A percentile compares a stretch with the other conserved stretches of the same genome.
These are phyloP conservation scores for Galaxea fascicularis DNA, from an alignment of 92 coral and sea anemone species.

Conservation along the genomic window DNA sequence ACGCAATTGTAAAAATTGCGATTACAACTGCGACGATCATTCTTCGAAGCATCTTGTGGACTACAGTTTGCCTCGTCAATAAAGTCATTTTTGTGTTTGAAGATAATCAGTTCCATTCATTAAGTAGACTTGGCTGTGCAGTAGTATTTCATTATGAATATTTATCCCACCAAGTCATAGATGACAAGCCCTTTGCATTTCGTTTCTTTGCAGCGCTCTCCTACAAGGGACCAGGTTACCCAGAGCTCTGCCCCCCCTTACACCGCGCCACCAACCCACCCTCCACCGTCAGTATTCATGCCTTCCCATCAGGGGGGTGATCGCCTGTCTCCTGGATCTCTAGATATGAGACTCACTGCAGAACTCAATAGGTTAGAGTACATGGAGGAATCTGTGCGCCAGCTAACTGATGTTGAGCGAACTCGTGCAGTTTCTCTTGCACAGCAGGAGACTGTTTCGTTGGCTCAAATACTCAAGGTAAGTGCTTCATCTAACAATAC, in stretches of 20 bases:
- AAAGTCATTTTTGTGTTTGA: too few relatives aligned
- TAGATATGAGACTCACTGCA: constrained; percentile 88
- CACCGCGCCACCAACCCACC: constrained; percentile 58
- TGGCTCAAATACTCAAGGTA: constrained; percentile 98
- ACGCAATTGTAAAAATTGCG: too few relatives aligned
- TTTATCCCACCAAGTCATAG: neutral
- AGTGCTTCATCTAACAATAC: neutral
- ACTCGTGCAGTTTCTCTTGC: constrained; percentile 91
- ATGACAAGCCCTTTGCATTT: neutral
- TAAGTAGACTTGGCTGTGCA: neutral
- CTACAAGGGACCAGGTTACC: constrained; percentile 40
- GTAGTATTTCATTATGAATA: neutral
- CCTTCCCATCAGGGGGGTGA: constrained; percentile 79
- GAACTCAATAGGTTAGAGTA: constrained; percentile 94
- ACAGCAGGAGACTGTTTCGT: constrained; percentile 96
- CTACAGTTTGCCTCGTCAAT: too few relatives aligned
- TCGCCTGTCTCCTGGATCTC: constrained; percentile 95
- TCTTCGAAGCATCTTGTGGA: too few relatives aligned
- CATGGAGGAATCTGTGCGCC: constrained; percentile 98
- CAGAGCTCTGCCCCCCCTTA: constrained; percentile 53
- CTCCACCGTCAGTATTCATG: constrained; percentile 66
- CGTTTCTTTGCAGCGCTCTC: constrained; percentile 52
- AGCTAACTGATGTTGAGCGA: constrained; percentile 89
- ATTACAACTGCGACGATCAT: too few relatives aligned
- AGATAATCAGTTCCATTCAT: too few relatives aligned